Evolutionary conservation across 2,888 invertebrate genomes (phyloP), one percentile per base, ranked within the genome.

Genomic region (Ariolimax columbianus): DNA sequence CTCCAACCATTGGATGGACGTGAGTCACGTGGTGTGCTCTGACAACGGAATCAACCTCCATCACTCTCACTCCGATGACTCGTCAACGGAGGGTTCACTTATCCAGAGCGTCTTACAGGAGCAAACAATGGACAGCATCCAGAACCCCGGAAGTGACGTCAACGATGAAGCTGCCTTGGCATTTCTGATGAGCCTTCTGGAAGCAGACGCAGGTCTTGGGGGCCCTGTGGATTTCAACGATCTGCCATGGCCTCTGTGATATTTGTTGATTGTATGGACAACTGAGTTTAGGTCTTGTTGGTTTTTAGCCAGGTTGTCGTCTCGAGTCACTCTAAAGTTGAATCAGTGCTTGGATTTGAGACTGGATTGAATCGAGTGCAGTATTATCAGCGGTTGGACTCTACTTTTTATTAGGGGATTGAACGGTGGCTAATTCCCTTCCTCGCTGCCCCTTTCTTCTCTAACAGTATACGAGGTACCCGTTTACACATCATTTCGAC

Each of bases 91-190:
- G 55, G 80, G 85, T 26, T 88, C 86, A 36, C 86, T 92, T 66
- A 86, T 92, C 3, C 89, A 91, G 72, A 89, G 89, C 55, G 89
- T 91, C 23, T 90, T 92, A 73, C 90, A 91, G 43, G 91, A 91
- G 38, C 91, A 92, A 59, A 89, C 88, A 1, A 87, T 91, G 66
- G 91, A 90, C 73, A 90, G 90, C 40, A 86, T 90, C n/a, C 87
- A 89, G 51, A 89, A 90, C 43, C 88, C 89, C 6, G 89, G 90
- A 26, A 90, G 88, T 30, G 90, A 90, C 51, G 91, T 90, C 82
- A 91, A 91, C 92, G 97, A 97, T 90, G 97, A 97, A 92, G 97
- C 97, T 3, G 97, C 97, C 9, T 97, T 97, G 97, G 97, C 97
- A 0, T 97, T 97, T 89, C 97, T 97, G 90, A 97, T 97, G 97